Evolutionary conservation across 2,888 invertebrate species (phyloP).

Genomic region (Linnaemya tessellans): DNA sequence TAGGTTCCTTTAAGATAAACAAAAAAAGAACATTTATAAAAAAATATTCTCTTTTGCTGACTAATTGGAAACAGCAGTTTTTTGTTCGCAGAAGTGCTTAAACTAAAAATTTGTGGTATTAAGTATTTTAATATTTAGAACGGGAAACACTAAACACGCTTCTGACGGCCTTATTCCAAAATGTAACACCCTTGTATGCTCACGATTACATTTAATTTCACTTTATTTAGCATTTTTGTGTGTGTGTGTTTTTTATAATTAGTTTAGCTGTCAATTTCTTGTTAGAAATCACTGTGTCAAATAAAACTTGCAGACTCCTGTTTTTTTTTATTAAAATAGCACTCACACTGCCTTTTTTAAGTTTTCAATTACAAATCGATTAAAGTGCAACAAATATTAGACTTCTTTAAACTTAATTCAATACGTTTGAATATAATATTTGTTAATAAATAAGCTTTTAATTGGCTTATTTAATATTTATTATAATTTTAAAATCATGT

Average conservation of each 20-base stretch:
- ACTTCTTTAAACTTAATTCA: neutral
- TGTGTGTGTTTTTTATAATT: neutral
- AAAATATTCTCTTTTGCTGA: no score
- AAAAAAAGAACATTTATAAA: no score
- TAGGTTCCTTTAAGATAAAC: no score
- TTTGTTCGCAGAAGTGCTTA: no score
- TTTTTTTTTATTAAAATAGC: conserved; percentile 7
- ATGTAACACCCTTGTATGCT: no score
- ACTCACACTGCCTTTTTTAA: conserved; percentile 31
- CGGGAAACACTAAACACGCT: no score
- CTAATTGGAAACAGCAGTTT: no score
- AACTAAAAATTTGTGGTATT: no score
- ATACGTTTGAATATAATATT: neutral
- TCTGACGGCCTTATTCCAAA: no score
- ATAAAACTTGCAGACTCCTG: neutral
- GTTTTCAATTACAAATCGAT: conserved; percentile 17
- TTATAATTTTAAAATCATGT: conserved; percentile 38
- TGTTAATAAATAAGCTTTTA: neutral
- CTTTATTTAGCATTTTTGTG: neutral
- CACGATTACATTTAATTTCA: neutral
- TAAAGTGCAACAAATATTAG: conserved; percentile 3
- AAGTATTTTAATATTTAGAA: no score
- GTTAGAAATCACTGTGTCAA: neutral
- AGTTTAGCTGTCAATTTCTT: neutral
- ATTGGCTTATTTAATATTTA: neutral